Base-by-base conservation (phyloP, 2,797 vertebrate genomes). In the Alectoris magna region DNA sequence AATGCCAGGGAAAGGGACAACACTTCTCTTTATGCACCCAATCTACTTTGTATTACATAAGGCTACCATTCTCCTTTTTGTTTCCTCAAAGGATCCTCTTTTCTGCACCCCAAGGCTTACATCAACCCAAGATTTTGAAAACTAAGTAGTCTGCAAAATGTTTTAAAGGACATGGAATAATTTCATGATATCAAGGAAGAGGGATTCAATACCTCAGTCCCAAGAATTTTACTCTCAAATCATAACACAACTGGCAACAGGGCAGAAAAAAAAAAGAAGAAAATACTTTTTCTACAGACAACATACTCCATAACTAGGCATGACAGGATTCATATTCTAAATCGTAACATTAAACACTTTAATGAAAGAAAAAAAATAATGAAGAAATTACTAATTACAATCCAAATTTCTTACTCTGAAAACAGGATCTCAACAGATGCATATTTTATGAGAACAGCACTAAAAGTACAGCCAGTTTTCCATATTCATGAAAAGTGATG, bases 361-460 rank as follows among this genome's bases (percentile, higher is more conserved):
- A 84, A 51, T 9, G 11, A 39, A 39, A 39, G 38, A 51, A 51
- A 16, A 51, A 15, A 36, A 34, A 92, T 86, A 89, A 81, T 75
- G 34, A 85, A 91, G 78, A 87, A 91, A 91, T 81, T 90, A 87
- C 58, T 81, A 95, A 88, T 91, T 92, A 79, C 39, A 53, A 63
- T 60, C 58, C 5, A 29, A 83, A 94, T 75, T 78, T 89, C 59
- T 90, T 60, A 91, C 76, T 94, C 72, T 92, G 80, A 96, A 93
- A 92, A 93, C 78, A 91, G 41, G 29, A 93, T 55, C 70, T 79
- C 86, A 93, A 46, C 76, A 96, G 77, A 90, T 94, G 92, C 72
- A 97, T 93, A 85, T 93, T 96, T 96, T 96, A 93, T 95, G 96
- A 94, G 88, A 51, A 90, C 24, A 95, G 60, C 91, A 97, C 94